Conservation (phyloP, 2,113 vertebrate species). For the Henicopernis longicauda region DNA sequence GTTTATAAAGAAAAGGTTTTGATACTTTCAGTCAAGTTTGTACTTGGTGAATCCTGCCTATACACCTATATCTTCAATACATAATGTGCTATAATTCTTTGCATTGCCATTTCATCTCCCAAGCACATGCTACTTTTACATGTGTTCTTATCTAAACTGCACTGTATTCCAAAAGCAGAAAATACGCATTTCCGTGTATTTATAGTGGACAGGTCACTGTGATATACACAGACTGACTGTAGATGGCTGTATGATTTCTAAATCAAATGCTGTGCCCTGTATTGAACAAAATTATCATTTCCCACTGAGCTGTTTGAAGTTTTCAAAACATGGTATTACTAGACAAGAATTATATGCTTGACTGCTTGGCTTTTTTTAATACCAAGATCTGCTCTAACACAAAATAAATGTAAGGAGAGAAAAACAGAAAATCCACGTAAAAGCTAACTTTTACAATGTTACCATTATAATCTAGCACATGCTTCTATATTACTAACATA, state of each 20-base stretch:
- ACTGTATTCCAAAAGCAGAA: background rate
- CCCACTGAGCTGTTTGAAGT: background rate
- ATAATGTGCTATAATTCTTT: background rate
- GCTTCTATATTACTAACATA: slow-evolving; percentile 73
- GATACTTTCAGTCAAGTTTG: background rate
- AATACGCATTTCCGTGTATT: background rate
- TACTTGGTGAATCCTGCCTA: background rate
- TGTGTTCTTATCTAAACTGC: background rate
- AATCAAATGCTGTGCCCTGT: background rate
- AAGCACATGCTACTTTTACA: background rate
- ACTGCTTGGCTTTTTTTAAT: background rate
- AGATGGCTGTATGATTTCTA: slow-evolving; percentile 46
- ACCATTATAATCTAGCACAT: slow-evolving; percentile 44
- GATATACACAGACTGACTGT: background rate
- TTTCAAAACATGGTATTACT: background rate
- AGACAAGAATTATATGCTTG: background rate
- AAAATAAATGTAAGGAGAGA: background rate
- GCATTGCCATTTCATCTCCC: background rate
- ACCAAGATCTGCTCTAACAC: background rate
- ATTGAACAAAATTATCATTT: background rate
- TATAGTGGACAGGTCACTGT: slow-evolving; percentile 8
- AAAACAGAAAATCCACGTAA: background rate
- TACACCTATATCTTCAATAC: background rate
- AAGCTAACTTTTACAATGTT: slow-evolving; percentile 28
- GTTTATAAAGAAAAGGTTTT: background rate